Evolutionary conservation across 2,797 vertebrate species (phyloP).

Genomic region (Cynodonichthys magdalenae): DNA sequence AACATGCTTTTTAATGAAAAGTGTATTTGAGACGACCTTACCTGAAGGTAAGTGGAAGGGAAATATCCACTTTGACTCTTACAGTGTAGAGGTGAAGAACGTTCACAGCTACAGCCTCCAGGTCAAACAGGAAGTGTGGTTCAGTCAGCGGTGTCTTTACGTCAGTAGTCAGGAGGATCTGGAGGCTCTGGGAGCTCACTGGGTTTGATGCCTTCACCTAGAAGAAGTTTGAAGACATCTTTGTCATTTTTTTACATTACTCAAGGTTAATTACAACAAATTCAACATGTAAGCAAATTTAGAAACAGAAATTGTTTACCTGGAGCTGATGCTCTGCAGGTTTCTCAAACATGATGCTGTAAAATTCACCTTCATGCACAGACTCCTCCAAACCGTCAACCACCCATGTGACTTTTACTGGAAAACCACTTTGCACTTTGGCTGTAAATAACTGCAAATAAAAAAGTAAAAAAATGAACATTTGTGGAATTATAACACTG

Average conservation of each 20-base stretch:
- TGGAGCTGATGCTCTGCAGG: slow-evolving; percentile 73
- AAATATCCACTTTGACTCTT: slow-evolving; percentile 76
- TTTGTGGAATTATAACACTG: no score
- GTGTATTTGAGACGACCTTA: slow-evolving; percentile 13
- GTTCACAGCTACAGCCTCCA: slow-evolving; percentile 57
- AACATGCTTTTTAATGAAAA: not conserved
- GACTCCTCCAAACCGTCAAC: slow-evolving; percentile 72
- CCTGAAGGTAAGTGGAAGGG: slow-evolving; percentile 77
- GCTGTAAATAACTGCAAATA: slow-evolving; percentile 75
- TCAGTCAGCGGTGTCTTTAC: slow-evolving; percentile 62
- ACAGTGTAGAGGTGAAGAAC: slow-evolving; percentile 59
- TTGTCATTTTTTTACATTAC: no score
- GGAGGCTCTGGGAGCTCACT: slow-evolving; percentile 78
- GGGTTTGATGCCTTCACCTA: slow-evolving; percentile 83
- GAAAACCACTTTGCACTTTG: slow-evolving; percentile 74
- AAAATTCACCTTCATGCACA: slow-evolving; percentile 74
- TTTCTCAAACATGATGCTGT: slow-evolving; percentile 77
- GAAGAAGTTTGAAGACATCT: not conserved
- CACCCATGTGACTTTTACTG: slow-evolving; percentile 80
- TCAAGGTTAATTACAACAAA: no score
- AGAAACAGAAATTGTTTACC: slow-evolving; percentile 53
- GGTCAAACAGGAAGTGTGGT: slow-evolving; percentile 65
- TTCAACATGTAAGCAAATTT: not conserved
- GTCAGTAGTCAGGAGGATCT: slow-evolving; percentile 72
- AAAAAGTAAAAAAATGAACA: not conserved